Evolutionary conservation across 2,797 vertebrate species (phyloP).

Genomic region (Hemibagrus guttatus): DNA sequence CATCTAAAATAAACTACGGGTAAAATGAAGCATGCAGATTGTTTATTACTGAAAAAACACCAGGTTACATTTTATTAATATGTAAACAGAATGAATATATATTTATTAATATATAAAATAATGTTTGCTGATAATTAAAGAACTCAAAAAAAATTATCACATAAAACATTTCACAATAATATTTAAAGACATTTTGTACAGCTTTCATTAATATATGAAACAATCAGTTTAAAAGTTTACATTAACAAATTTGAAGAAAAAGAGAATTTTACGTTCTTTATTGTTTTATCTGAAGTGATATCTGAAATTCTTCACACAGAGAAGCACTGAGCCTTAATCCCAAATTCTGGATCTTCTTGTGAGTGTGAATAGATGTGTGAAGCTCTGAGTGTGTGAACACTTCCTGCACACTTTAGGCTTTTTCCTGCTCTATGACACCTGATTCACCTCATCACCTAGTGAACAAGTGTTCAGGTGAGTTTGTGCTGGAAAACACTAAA

Average conservation of each 20-base stretch:
- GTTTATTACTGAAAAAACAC: neutral
- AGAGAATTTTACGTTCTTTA: neutral
- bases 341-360: neutral
- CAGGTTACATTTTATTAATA: neutral
- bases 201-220: neutral
- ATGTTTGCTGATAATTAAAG: neutral
- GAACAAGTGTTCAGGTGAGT: neutral
- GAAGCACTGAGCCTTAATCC: neutral
- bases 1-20: neutral
- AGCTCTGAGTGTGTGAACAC: neutral
- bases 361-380: neutral
- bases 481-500: neutral
- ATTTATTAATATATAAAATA: neutral
- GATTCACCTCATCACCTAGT: neutral
- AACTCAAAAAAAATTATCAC: no score
- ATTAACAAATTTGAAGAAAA: neutral
- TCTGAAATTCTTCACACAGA: neutral
- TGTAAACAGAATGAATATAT: neutral
- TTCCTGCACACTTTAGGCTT: neutral
- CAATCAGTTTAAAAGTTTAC: neutral
- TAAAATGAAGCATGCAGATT: neutral
- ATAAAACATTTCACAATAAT: no score
- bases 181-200: no score
- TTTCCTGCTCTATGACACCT: neutral
- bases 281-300: no score